Base-by-base conservation (phyloP, 2,113 vertebrate genomes). In the Forbesichthys papilliferus region DNA sequence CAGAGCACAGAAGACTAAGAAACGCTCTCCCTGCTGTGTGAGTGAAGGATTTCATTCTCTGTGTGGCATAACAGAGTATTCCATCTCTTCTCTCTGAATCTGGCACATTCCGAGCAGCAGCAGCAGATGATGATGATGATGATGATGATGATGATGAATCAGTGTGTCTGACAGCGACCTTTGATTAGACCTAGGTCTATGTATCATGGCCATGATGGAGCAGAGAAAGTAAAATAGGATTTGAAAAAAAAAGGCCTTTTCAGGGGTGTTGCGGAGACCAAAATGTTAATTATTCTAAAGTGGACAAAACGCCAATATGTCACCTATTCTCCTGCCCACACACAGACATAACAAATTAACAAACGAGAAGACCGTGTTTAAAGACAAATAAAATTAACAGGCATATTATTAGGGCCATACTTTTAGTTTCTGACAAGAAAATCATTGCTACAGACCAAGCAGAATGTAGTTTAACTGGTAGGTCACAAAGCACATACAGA, bases 171-270 rank as follows among this genome's bases (percentile, higher is more conserved):
- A 70, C 71, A 68, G 77, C 69, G 61, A 3, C 18, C 57, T 66
- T 78, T 53, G 66, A 72, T 82, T 83, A 14, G 73, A 51, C 83
- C 77, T 77, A 59, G 61, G 33, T 0, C 48, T 34, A 77, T 66
- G 13, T 69, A 68, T 75, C 52, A 64, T 20, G 42, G 60, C 67
- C 62, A 55, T 67, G 57, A 60, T 10, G 62, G 11, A 71, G 69
- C 12, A 59, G 48, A 68, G 20, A 52, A 52, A 52, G 49, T 11
- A 61, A 71, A 53, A 77, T 16, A 36, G 5, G 11, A 81, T 70
- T 12, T 66, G 36, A 69, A 68, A 27, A 27, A 27, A 27, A 27
- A 27, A 64, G 36, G 36, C 36, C 36, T 42, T 42, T 42, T 42
- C 36, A 42, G 36, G 36, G 36, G 36, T 42, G 69, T 27, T 69